These are phyloP conservation scores for Ceratoteleas bidentatus DNA, from an alignment of 1,140 invertebrate species.

Conservation along the genomic window DNA sequence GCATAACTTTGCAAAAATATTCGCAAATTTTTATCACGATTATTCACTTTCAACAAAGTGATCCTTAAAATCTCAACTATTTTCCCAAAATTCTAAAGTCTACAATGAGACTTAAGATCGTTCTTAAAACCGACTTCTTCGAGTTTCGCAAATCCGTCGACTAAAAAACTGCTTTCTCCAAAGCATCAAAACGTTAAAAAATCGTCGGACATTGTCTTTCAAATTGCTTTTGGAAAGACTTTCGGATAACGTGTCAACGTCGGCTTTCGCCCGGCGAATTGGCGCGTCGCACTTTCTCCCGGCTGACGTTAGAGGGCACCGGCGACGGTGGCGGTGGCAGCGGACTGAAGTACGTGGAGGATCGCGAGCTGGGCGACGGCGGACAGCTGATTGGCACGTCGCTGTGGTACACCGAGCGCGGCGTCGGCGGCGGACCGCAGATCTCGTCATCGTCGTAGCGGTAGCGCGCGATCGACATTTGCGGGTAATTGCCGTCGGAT, in stretches of 20 bases:
- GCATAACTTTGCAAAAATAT: no score
- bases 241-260: conserved; percentile 8
- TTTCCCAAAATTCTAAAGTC: no score
- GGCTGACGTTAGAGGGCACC: conserved; percentile 79
- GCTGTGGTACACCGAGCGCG: conserved; percentile 88
- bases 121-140: no score
- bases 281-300: conserved; percentile 52
- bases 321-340: conserved; percentile 88
- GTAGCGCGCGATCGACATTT: conserved; percentile 75
- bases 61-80: no score
- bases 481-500: conserved; percentile 87
- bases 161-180: no score
- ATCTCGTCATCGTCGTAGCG: conserved; percentile 84
- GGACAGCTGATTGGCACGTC: conserved; percentile 86
- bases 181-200: no score
- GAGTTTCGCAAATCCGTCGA: no score
- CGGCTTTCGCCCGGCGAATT: conserved; percentile 31
- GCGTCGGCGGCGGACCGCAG: conserved; percentile 92
- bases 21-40: no score
- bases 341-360: conserved; percentile 88
- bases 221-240: no score
- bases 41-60: no score
- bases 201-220: no score
- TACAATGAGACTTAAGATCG: no score
- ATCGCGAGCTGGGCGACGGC: conserved; percentile 89